Conservation (phyloP, 2,797 vertebrate species). For the Danio albolineatus region DNA sequence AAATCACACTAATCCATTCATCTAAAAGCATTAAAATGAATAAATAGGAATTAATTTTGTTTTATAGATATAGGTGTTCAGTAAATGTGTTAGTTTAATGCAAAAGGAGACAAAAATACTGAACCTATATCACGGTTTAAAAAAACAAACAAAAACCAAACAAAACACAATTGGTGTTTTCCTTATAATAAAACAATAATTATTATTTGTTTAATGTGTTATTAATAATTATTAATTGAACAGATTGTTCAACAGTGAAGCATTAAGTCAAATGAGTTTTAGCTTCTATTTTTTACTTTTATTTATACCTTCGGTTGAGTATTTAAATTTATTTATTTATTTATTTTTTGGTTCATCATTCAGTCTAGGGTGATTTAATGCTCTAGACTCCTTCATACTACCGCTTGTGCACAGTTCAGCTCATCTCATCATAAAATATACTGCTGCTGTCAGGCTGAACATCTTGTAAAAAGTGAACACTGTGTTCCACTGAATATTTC, state of each 20-base stretch:
- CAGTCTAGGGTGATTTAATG: not conserved
- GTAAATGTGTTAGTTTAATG: too few species aligned
- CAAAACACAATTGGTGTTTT: too few species aligned
- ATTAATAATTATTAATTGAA: not conserved
- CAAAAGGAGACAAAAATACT: too few species aligned
- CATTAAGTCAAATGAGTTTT: not conserved
- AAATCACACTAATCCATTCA: too few species aligned
- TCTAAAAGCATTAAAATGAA: too few species aligned
- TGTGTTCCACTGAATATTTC: conserved; percentile 24
- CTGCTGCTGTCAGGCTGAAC: conserved; percentile 2
- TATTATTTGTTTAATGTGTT: not conserved
- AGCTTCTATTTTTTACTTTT: not conserved
- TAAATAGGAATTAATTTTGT: too few species aligned
- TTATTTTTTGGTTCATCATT: not conserved
- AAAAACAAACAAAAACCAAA: too few species aligned
- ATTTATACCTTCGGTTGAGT: not conserved
- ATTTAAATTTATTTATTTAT: not conserved
- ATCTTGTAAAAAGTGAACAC: conserved; percentile 9
- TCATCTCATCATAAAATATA: not conserved
- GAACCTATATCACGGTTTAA: too few species aligned
- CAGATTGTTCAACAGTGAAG: too few species aligned
- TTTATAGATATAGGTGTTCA: too few species aligned
- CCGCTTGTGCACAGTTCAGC: not conserved
- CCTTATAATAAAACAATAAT: too few species aligned
- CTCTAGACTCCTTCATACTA: not conserved